Evolutionary conservation across 2,888 invertebrate genomes (phyloP).

Genomic region (Polyploca ridens): DNA sequence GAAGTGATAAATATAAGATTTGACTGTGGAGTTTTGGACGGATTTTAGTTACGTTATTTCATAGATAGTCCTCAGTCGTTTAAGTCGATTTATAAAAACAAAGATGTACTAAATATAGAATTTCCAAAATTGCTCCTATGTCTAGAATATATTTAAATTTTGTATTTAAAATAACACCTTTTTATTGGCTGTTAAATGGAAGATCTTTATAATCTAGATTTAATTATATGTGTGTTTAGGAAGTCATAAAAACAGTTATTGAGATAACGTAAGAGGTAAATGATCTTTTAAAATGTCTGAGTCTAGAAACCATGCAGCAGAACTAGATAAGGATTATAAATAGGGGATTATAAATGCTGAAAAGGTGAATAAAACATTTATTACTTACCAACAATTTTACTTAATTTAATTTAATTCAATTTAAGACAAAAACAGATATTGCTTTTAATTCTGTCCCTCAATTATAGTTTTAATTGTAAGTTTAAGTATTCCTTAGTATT

Average conservation of each 20-base stretch:
- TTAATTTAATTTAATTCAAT: neutral
- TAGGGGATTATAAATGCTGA: neutral
- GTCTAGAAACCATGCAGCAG: neutral
- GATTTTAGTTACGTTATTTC: too few relatives aligned
- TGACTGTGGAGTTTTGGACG: too few relatives aligned
- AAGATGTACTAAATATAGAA: too few relatives aligned
- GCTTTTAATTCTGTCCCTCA: too few relatives aligned
- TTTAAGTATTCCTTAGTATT: too few relatives aligned
- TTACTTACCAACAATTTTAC: neutral
- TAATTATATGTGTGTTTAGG: neutral
- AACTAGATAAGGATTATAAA: neutral
- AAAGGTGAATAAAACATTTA: neutral
- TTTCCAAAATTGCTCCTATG: too few relatives aligned
- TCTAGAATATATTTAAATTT: too few relatives aligned
- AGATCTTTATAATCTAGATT: neutral
- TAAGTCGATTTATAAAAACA: too few relatives aligned
- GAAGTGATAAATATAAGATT: too few relatives aligned
- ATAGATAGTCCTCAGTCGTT: too few relatives aligned
- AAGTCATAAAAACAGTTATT: neutral
- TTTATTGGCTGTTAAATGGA: neutral
- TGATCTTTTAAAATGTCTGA: neutral
- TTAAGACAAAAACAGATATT: neutral
- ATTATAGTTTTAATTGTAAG: too few relatives aligned
- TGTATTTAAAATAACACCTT: too few relatives aligned
- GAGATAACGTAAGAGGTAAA: neutral